A percentile compares a stretch with the other conserved stretches of the same genome.
These are phyloP conservation scores for Tethea ocularis DNA, from an alignment of 2,888 invertebrate species.

Conservation along the genomic window DNA sequence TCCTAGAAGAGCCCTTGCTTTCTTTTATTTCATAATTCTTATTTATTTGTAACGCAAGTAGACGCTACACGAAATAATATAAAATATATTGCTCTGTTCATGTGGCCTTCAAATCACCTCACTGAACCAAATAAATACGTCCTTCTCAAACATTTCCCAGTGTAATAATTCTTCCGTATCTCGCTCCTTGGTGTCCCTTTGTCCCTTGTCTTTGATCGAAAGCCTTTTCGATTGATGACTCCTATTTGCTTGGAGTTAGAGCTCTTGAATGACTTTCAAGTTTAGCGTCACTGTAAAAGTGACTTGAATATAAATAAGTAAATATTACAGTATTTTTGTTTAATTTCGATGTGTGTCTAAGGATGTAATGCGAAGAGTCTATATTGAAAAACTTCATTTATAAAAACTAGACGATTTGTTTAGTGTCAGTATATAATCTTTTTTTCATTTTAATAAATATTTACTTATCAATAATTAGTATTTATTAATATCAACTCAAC, in stretches of 20 bases:
- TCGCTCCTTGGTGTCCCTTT: conserved; percentile 60
- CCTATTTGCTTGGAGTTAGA: conserved; percentile 66
- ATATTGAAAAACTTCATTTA: too few species aligned
- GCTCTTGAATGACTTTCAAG: conserved; percentile 62
- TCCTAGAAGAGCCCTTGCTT: too few species aligned
- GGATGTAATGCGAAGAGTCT: too few species aligned
- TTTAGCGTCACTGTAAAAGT: conserved; percentile 43
- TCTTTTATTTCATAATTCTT: background rate
- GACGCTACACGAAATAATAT: conserved; percentile 6
- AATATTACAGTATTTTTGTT: too few species aligned
- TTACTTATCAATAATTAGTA: too few species aligned
- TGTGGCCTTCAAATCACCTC: conserved; percentile 22
- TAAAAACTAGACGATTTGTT: too few species aligned
- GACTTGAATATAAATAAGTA: conserved; percentile 53
- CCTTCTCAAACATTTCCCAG: conserved; percentile 54
- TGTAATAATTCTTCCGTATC: conserved; percentile 70
- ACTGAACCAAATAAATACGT: conserved; percentile 47
- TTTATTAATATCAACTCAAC: too few species aligned
- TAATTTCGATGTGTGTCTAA: too few species aligned
- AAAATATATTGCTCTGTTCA: conserved; percentile 9
- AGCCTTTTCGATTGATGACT: conserved; percentile 75
- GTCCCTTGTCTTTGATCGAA: conserved; percentile 77
- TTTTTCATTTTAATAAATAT: too few species aligned
- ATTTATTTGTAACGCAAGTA: background rate
- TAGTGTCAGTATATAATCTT: too few species aligned